These are phyloP conservation scores for Ivindomyrus marchei DNA, from an alignment of 2,113 vertebrate species.

Conservation along the genomic window DNA sequence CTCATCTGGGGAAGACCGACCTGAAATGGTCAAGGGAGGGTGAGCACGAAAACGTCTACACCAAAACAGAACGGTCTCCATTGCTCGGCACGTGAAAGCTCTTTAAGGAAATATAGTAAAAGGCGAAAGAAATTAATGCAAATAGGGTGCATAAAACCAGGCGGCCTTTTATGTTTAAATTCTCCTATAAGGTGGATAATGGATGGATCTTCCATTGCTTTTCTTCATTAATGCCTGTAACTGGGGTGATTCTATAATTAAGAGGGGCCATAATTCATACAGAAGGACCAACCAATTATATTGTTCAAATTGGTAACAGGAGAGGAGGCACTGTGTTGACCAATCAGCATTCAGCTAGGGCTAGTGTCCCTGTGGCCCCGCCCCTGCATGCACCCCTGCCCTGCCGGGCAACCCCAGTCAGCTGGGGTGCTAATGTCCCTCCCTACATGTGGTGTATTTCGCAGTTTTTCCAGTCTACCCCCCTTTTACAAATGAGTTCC, in stretches of 20 bases:
- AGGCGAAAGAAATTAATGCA: neutral
- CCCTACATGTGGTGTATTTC: neutral
- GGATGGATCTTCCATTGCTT: neutral
- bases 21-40: constrained; percentile 5
- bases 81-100: neutral
- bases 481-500: neutral
- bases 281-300: neutral
- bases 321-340: neutral
- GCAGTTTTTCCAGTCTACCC: neutral
- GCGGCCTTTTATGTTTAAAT: neutral
- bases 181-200: neutral
- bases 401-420: neutral
- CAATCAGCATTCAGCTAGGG: neutral
- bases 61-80: neutral
- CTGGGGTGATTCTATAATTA: constrained; percentile 17
- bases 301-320: neutral
- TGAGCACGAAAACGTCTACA: neutral
- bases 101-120: neutral
- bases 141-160: neutral
- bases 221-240: neutral
- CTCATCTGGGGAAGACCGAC: neutral
- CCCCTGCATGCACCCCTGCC: neutral
- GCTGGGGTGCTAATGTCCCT: neutral
- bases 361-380: neutral
- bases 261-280: neutral